Percentiles rank a stretch among this genome's conserved stretches.
These are phyloP conservation scores for Nephrotoma flavescens DNA, from an alignment of 2,888 invertebrate species.

Conservation along the genomic window DNA sequence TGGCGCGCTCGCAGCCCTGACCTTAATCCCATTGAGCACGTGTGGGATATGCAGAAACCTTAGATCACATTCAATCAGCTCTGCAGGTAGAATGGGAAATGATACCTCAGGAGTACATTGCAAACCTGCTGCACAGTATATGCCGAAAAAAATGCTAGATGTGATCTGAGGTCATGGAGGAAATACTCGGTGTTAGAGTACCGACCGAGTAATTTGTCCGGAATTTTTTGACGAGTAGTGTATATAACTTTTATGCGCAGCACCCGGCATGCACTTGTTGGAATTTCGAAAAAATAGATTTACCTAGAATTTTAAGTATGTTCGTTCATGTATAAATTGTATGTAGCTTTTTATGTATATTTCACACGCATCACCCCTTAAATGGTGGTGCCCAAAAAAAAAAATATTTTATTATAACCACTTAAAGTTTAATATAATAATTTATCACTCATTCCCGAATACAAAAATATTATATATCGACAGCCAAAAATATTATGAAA, in stretches of 20 bases:
- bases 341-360: background rate
- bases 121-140: no score
- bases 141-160: no score
- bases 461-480: background rate
- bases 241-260: background rate
- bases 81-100: no score
- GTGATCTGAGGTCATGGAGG: no score
- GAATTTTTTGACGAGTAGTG: background rate
- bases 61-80: no score
- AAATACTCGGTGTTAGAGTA: no score
- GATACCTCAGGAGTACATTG: no score
- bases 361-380: background rate
- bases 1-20: no score
- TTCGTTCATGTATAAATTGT: background rate
- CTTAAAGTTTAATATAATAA: background rate
- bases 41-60: no score
- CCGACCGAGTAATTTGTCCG: no score
- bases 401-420: background rate
- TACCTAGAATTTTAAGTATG: background rate
- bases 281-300: background rate
- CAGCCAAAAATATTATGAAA: background rate
- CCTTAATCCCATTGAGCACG: no score
- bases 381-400: background rate
- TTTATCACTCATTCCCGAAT: background rate
- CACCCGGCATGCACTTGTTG: background rate